Evolutionary conservation across 2,113 vertebrate species (phyloP).

Genomic region (Phrynosoma blainvillii): DNA sequence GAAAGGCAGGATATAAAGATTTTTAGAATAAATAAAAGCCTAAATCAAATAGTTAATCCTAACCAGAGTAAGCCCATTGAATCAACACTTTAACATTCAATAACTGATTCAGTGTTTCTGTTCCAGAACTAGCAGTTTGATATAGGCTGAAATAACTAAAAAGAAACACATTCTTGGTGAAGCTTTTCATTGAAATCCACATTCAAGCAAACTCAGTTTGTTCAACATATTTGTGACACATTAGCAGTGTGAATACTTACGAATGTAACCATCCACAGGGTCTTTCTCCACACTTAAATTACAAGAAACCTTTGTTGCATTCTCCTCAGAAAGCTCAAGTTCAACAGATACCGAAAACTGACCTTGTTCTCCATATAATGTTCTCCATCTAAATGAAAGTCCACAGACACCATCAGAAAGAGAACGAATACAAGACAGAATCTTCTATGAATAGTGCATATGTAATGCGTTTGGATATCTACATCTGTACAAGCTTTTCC

Average conservation of each 20-base stretch:
- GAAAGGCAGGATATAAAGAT: neutral
- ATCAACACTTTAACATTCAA: neutral
- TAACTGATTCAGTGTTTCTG: no score
- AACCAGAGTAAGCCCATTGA: no score
- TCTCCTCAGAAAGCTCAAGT: neutral
- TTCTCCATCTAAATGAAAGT: conserved; percentile 17
- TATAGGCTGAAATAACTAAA: no score
- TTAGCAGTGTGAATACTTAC: conserved; percentile 16
- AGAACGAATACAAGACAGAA: neutral
- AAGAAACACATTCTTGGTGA: neutral
- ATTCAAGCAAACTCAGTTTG: neutral
- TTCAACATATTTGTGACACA: neutral
- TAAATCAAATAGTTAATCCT: no score
- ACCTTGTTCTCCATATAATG: conserved; percentile 47
- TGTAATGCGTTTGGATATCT: neutral
- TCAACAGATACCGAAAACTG: conserved; percentile 19
- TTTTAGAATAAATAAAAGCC: neutral
- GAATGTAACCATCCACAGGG: conserved; percentile 34
- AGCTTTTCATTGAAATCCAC: neutral
- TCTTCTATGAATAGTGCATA: no score
- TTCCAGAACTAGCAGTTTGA: no score
- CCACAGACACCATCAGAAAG: neutral
- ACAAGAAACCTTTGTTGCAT: neutral
- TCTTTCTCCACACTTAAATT: neutral
- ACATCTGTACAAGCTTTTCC: neutral